phyloP scores from a whole-genome alignment of 2,888 invertebrate genomes.

The Acronicta aceris region DNA sequence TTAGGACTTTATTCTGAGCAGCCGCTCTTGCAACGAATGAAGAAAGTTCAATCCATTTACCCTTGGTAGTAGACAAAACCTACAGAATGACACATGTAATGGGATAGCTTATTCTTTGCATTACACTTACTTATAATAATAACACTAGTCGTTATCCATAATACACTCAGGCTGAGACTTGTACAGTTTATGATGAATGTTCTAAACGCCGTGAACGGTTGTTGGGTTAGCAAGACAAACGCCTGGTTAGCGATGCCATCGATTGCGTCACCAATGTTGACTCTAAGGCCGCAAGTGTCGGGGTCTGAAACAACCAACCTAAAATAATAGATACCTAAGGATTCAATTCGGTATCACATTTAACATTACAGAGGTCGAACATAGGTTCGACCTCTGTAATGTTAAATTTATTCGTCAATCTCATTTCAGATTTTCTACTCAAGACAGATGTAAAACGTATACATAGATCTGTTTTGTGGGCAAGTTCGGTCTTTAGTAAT shows the following conservation, averaged over 20 bases:
- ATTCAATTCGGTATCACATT: neutral
- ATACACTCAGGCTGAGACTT: constrained; percentile 65
- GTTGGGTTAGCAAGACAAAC: constrained; percentile 67
- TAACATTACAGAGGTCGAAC: neutral
- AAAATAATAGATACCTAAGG: constrained; percentile 34
- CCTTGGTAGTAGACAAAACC: no score
- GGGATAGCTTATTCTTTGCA: neutral
- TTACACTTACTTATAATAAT: constrained; percentile 73
- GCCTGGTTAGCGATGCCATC: constrained; percentile 74
- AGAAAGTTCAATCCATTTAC: no score
- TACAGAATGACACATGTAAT: no score
- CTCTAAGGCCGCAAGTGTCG: constrained; percentile 63
- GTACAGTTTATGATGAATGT: constrained; percentile 74
- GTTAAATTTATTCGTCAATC: no score
- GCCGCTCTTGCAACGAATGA: no score
- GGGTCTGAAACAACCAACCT: constrained; percentile 70
- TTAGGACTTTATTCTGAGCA: no score
- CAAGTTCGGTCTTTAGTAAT: no score
- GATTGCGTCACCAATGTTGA: constrained; percentile 75
- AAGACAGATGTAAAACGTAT: no score
- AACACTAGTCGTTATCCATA: constrained; percentile 73
- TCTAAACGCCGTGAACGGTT: constrained; percentile 71
- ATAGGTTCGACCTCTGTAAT: neutral
- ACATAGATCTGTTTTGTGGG: no score
- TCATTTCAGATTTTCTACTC: no score